A percentile compares a stretch with the other conserved stretches of the same genome.
Conservation (phyloP, 2,888 invertebrate genomes). For the Ennomos erosarius region DNA sequence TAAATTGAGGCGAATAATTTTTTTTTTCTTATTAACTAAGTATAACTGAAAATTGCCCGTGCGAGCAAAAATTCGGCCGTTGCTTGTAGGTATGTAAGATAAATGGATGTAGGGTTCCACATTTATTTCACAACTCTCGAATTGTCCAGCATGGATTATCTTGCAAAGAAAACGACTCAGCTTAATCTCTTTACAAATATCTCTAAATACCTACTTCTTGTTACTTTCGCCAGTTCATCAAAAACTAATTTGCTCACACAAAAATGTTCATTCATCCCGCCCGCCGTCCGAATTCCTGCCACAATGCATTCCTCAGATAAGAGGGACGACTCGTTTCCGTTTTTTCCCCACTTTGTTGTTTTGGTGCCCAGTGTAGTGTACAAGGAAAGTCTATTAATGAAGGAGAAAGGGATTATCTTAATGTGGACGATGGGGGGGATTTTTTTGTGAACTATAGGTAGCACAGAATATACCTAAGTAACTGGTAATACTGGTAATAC, state of each 20-base stretch:
- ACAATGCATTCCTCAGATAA: conserved; percentile 30
- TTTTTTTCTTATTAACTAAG: too few species aligned
- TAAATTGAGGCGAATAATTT: too few species aligned
- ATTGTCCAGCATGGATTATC: too few species aligned
- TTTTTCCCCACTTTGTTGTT: conserved; percentile 23
- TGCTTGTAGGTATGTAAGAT: too few species aligned
- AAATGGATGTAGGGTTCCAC: too few species aligned
- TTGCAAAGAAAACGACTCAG: too few species aligned
- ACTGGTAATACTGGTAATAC: too few species aligned
- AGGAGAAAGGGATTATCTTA: conserved; percentile 22
- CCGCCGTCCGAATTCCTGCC: conserved; percentile 16
- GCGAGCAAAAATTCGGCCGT: too few species aligned
- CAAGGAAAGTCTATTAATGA: conserved; percentile 31
- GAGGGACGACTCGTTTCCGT: conserved; percentile 22
- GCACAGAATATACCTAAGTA: too few species aligned
- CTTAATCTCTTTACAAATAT: not conserved
- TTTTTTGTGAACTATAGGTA: too few species aligned
- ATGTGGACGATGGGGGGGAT: conserved; percentile 8
- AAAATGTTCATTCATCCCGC: conserved; percentile 14
- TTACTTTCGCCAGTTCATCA: conserved; percentile 24
- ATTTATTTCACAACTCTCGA: too few species aligned
- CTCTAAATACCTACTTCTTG: conserved; percentile 4
- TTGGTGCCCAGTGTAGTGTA: conserved; percentile 17
- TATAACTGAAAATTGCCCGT: too few species aligned
- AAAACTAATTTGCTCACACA: conserved; percentile 29